Evolutionary conservation across 2,797 vertebrate species (phyloP).

Genomic region (Peromyscus attwateri): DNA sequence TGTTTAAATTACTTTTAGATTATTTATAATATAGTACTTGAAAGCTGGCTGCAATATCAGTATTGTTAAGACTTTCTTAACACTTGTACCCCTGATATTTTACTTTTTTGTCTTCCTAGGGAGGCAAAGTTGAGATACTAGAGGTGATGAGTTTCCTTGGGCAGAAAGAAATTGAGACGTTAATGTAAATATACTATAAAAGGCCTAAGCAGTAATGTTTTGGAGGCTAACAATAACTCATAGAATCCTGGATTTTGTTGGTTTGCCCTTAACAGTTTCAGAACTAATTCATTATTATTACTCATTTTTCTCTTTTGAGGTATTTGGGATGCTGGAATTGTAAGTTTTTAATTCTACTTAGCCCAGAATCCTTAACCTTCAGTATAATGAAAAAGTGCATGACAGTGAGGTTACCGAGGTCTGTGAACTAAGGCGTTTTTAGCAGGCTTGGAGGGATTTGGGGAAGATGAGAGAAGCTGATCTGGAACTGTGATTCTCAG

Average conservation of each 20-base stretch:
- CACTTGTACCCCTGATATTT: not conserved
- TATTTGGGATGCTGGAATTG: not conserved
- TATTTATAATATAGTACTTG: not conserved
- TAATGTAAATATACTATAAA: not conserved
- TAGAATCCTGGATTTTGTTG: not conserved
- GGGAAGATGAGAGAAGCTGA: not conserved
- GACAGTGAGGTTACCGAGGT: not conserved
- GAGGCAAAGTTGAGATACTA: not conserved
- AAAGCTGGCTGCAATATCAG: not conserved
- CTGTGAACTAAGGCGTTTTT: not conserved
- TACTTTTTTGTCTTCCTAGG: not conserved
- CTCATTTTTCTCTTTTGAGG: constrained; percentile 17
- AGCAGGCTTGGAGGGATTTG: not conserved
- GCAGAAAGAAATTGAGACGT: not conserved
- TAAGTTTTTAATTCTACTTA: not conserved
- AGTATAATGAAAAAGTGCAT: not conserved
- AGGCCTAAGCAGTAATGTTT: not conserved
- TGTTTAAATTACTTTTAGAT: not conserved
- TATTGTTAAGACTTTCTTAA: not conserved
- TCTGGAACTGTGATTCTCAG: not conserved
- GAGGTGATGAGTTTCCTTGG: constrained; percentile 42
- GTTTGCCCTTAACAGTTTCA: not conserved
- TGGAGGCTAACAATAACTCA: not conserved
- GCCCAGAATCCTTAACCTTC: not conserved
- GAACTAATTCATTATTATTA: not conserved